Conservation (phyloP, 1,140 invertebrate genomes). For the Sitobion miscanthi region DNA sequence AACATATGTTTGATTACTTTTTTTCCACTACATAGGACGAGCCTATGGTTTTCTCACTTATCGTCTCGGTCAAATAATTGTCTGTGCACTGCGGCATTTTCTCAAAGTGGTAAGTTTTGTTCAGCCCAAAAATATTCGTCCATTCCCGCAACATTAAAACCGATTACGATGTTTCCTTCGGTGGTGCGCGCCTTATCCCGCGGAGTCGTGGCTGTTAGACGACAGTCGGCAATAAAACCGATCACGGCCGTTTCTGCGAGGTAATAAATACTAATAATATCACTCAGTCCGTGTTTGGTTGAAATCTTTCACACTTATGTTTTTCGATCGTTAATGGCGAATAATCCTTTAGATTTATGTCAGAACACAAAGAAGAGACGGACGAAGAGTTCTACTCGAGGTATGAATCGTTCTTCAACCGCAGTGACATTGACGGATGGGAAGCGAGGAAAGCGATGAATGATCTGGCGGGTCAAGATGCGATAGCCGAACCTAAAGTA, state of each 20-base stretch:
- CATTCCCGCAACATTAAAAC: neutral
- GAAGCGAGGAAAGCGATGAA: constrained; percentile 90
- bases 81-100: neutral
- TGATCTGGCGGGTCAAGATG: constrained; percentile 79
- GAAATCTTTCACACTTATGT: neutral
- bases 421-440: constrained; percentile 94
- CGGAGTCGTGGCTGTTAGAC: neutral
- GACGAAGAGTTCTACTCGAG: constrained; percentile 78
- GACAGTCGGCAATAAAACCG: constrained; percentile 9
- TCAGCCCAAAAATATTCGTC: neutral
- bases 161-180: neutral
- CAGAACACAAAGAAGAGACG: constrained; percentile 62
- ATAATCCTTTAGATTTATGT: constrained; percentile 9
- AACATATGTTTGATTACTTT: constrained; percentile 41
- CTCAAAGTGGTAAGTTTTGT: neutral
- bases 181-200: constrained; percentile 16
- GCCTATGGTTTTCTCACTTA: neutral
- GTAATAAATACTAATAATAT: neutral
- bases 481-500: constrained; percentile 94
- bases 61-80: neutral
- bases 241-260: constrained; percentile 13
- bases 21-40: neutral
- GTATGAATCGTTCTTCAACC: constrained; percentile 86
- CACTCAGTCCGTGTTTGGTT: neutral
- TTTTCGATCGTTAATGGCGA: neutral